These are phyloP conservation scores for Acanthopleura granulata DNA, from an alignment of 2,888 invertebrate species.

Conservation along the genomic window DNA sequence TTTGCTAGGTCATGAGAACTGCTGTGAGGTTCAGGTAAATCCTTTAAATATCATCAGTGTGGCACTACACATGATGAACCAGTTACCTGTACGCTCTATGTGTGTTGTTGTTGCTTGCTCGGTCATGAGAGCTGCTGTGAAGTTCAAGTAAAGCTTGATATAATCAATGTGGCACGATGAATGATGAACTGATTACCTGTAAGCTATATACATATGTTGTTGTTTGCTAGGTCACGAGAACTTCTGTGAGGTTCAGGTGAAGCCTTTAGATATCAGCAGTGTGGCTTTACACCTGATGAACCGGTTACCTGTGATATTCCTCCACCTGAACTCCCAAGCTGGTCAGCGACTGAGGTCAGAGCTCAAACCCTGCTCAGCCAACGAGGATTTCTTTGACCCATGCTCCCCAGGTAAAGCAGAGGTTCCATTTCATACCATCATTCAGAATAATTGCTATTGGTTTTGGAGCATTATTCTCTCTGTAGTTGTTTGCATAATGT, in stretches of 20 bases:
- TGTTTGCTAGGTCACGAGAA: constrained; percentile 23
- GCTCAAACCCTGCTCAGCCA: constrained; percentile 71
- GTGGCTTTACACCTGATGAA: constrained; percentile 80
- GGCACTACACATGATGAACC: constrained; percentile 80
- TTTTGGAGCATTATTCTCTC: not conserved
- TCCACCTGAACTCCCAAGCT: constrained; percentile 80
- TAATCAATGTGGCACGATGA: too few species aligned
- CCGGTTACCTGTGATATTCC: constrained; percentile 82
- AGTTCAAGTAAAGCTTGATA: too few species aligned
- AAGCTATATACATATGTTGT: too few species aligned
- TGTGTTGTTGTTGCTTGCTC: too few species aligned
- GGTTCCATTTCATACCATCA: too few species aligned
- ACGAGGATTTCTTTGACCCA: constrained; percentile 73
- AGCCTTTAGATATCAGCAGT: constrained; percentile 45
- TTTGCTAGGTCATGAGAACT: constrained; percentile 25
- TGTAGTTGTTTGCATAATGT: too few species aligned
- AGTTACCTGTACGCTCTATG: constrained; percentile 84
- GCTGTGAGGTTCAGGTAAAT: constrained; percentile 40
- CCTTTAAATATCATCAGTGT: constrained; percentile 48
- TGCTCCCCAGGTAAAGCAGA: constrained; percentile 69
- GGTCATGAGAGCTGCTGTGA: too few species aligned
- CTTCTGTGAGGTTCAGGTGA: constrained; percentile 39
- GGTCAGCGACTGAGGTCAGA: constrained; percentile 79
- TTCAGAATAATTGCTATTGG: too few species aligned
- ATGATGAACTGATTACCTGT: too few species aligned